Evolutionary conservation across 2,797 vertebrate genomes (phyloP).

Genomic region (Cercopithecus petaurista): DNA sequence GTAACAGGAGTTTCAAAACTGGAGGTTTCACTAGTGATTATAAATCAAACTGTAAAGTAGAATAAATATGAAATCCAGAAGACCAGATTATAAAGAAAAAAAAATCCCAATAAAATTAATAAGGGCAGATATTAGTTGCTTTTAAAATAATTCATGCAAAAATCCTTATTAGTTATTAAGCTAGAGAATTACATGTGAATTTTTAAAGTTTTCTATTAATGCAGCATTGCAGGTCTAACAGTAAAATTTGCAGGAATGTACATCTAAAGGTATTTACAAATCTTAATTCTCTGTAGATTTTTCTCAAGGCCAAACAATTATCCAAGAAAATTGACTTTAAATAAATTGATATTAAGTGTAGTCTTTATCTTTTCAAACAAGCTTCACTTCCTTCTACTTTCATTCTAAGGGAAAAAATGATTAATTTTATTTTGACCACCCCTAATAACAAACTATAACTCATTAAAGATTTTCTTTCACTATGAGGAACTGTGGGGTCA

Average conservation of each 20-base stretch:
- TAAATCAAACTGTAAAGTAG: conserved; percentile 2
- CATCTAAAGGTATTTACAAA: background rate
- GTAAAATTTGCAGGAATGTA: background rate
- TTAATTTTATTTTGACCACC: background rate
- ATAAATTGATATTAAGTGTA: background rate
- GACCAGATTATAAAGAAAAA: conserved; percentile 6
- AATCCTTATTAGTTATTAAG: background rate
- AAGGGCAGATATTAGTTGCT: background rate
- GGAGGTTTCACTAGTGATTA: background rate
- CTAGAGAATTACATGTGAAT: background rate
- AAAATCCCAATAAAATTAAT: background rate
- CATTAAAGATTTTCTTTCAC: background rate
- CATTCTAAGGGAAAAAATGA: background rate
- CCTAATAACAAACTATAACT: background rate
- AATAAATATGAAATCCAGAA: background rate
- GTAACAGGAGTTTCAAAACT: background rate
- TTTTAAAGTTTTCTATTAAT: background rate
- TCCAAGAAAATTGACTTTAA: background rate
- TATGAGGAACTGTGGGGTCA: fast-evolving
- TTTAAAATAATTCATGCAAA: conserved; percentile 42
- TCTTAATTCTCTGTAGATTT: background rate
- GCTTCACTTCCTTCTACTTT: background rate
- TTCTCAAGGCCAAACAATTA: conserved; percentile 12
- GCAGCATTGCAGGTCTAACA: background rate
- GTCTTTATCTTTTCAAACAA: background rate